Evolutionary conservation across 2,113 vertebrate genomes (phyloP).

Genomic region (Sterna hirundo): DNA sequence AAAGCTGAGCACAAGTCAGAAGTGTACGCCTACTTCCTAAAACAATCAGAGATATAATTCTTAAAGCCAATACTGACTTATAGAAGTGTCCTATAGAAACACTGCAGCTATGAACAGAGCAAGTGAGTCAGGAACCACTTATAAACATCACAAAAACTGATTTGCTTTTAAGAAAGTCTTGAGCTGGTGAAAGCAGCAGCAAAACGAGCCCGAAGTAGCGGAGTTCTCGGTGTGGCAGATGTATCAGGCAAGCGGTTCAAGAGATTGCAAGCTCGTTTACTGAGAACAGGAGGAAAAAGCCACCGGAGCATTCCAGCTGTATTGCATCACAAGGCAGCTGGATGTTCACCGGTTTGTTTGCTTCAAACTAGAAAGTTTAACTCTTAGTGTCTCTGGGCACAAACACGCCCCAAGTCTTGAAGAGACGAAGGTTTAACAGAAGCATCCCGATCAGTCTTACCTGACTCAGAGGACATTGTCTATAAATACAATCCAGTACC

Average conservation of each 20-base stretch:
- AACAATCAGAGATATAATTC: not conserved
- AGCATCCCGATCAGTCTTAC: slow-evolving; percentile 12
- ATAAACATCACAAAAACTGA: not conserved
- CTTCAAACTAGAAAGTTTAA: not conserved
- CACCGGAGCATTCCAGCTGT: slow-evolving; percentile 39
- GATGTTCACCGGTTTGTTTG: not conserved
- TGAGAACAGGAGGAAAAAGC: not conserved
- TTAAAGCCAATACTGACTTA: not conserved
- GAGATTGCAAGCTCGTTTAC: not conserved
- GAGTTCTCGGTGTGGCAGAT: not conserved
- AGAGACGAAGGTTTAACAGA: not conserved
- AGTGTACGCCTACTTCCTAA: not conserved
- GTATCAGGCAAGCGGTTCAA: not conserved
- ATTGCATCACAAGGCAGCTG: slow-evolving; percentile 55
- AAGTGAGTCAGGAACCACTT: not conserved
- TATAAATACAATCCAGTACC: not conserved
- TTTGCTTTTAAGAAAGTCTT: not conserved
- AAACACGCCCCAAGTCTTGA: not conserved
- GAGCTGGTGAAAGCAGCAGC: not conserved
- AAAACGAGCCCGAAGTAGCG: not conserved
- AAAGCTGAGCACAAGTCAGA: not conserved
- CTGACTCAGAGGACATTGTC: slow-evolving; percentile 55
- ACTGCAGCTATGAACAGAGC: not conserved
- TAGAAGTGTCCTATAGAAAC: not conserved
- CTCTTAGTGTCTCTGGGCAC: not conserved